phyloP scores from a whole-genome alignment of 92 coral and sea anemone genomes.

The Siderastrea radians region DNA sequence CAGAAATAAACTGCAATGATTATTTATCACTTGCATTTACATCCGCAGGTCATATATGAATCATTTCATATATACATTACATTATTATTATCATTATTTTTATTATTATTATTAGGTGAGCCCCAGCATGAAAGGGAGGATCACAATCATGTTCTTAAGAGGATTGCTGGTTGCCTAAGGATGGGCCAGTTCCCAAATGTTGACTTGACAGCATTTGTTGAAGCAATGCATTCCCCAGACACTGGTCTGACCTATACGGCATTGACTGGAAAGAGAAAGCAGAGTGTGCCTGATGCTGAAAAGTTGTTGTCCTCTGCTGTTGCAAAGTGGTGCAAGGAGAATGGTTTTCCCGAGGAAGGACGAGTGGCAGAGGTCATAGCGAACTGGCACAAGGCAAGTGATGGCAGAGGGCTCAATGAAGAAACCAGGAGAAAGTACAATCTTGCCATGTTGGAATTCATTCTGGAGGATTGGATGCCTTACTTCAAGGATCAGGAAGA shows the following conservation, averaged over 20 bases:
- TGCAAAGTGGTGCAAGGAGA: slow-evolving; percentile 27
- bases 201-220: slow-evolving; percentile 52
- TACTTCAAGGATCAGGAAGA: slow-evolving; percentile 3
- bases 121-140: slow-evolving; percentile 75
- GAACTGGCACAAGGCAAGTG: slow-evolving; percentile 79
- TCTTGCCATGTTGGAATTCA: slow-evolving; percentile 49
- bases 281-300: slow-evolving; percentile 69
- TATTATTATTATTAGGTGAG: neutral
- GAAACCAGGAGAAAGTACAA: slow-evolving; percentile 47
- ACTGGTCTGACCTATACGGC: slow-evolving; percentile 78
- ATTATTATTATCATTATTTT: no score
- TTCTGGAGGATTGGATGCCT: slow-evolving; percentile 65
- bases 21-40: no score
- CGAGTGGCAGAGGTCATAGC: slow-evolving; percentile 19
- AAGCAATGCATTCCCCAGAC: slow-evolving; percentile 44
- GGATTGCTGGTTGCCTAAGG: slow-evolving; percentile 51
- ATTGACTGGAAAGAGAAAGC: slow-evolving; percentile 74
- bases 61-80: no score
- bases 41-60: no score
- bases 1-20: no score
- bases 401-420: slow-evolving; percentile 73
- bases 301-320: slow-evolving; percentile 60
- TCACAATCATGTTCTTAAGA: slow-evolving; percentile 74
- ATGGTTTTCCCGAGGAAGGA: slow-evolving; percentile 39
- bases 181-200: slow-evolving; percentile 58